Base-by-base conservation (phyloP, 2,888 invertebrate genomes). In the Acronicta alni region DNA sequence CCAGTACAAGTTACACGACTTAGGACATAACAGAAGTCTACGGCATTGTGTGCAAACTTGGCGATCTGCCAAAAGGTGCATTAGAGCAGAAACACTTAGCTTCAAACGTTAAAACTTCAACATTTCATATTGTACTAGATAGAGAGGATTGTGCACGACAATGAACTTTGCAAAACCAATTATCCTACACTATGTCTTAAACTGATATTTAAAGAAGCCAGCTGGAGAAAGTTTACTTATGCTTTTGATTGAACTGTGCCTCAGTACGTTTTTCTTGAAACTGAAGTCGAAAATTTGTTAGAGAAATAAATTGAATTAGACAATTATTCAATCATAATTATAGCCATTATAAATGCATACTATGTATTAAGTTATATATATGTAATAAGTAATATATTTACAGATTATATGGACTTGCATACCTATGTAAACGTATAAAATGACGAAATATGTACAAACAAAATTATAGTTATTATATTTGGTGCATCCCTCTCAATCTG, bases 81-180 rank as follows among this genome's bases (percentile, higher is more conserved):
- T 75, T 77, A 72, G 79, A 77, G 83, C 82, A 76, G 80, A 85
- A 86, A 84, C 85, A 85, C 87, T 89, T 84, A 85, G 69, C 78
- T 72, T 81, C 81, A 80, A 83, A 79, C 69, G 81, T 72, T 81
- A 74, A 80, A 79, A 82, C 78, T 78, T 69, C 69, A 75, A 80
- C 63, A 70, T 80, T 82, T 80, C 78, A 72, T 78, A 76, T 78
- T 76, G 75, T 79, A 72, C 68, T 58, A 67, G 71, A 75, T 62
- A 64, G 52, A 45, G 58, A 57, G 51, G 49, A 64, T 57, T 72
- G 54, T 61, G 59, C 51, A 32, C 45, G 57, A 57, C 55, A 67
- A 63, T 57, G 57, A 76, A 78, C 65, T 78, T 77, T 73, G 64
- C 38, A 54, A 62, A 69, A 72, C 63, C 64, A 77, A 75, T 75